Percentiles rank a stretch among this genome's conserved stretches.
phyloP scores from a whole-genome alignment of 1,140 invertebrate species.

The Drosophila kanapiae region DNA sequence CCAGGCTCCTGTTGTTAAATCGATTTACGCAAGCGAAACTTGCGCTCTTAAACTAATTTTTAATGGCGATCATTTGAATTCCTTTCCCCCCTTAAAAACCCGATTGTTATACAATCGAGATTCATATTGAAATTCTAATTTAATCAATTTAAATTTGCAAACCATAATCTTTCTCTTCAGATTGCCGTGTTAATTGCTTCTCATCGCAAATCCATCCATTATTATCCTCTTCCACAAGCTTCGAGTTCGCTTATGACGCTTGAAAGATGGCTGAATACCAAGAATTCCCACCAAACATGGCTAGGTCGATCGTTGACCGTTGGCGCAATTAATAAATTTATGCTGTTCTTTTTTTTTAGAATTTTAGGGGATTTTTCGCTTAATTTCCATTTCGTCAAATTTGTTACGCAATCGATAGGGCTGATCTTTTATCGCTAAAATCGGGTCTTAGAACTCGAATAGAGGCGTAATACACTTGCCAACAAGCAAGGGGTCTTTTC shows the following conservation, averaged over 20 bases:
- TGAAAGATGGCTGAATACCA: constrained; percentile 19
- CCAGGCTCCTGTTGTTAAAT: constrained; percentile 21
- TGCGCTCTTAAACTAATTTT: constrained; percentile 49
- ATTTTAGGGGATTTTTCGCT: constrained; percentile 37
- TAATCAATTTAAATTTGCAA: constrained; percentile 34
- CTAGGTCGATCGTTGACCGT: constrained; percentile 53
- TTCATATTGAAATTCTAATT: constrained; percentile 27
- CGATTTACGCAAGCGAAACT: constrained; percentile 20
- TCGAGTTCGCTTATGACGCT: constrained; percentile 26
- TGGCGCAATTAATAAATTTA: constrained; percentile 24
- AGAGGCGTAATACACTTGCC: not conserved
- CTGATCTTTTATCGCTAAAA: constrained; percentile 12
- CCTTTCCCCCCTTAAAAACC: constrained; percentile 24
- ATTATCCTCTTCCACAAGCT: constrained; percentile 22
- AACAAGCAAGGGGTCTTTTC: not conserved
- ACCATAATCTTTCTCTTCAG: constrained; percentile 31
- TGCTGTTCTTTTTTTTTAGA: constrained; percentile 39
- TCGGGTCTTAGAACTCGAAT: constrained; percentile 25
- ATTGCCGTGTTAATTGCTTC: constrained; percentile 40
- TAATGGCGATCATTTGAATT: constrained; percentile 25
- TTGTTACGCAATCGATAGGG: constrained; percentile 40
- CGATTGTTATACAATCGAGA: constrained; percentile 37
- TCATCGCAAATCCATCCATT: constrained; percentile 23
- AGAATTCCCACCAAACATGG: constrained; percentile 22
- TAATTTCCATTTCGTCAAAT: constrained; percentile 20